phyloP scores from a whole-genome alignment of 2,888 invertebrate species.

The Endomychus coccineus region DNA sequence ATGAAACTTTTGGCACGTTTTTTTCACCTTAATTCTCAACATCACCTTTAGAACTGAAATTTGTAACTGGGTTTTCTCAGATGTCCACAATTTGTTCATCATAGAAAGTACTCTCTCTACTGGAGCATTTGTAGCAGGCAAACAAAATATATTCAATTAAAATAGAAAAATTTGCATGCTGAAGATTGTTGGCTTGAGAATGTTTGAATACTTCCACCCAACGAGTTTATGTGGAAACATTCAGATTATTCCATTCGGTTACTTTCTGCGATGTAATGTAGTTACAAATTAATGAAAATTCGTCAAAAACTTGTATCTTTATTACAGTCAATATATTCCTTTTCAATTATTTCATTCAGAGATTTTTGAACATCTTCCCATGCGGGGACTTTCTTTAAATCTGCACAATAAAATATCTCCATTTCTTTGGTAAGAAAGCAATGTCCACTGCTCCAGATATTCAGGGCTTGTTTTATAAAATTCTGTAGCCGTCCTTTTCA shows the following conservation, averaged over 20 bases:
- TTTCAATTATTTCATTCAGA: constrained; percentile 25
- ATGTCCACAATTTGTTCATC: too few relatives aligned
- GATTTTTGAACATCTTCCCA: constrained; percentile 24
- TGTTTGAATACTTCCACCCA: constrained; percentile 25
- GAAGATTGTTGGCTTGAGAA: constrained; percentile 15
- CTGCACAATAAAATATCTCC: constrained; percentile 30
- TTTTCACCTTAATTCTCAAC: too few relatives aligned
- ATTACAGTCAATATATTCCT: constrained; percentile 25
- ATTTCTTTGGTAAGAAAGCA: constrained; percentile 25
- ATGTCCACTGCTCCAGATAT: constrained; percentile 27
- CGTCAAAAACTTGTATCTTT: constrained; percentile 31
- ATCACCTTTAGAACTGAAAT: too few relatives aligned
- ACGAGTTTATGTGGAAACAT: constrained; percentile 29
- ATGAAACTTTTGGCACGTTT: too few relatives aligned
- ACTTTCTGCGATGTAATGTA: constrained; percentile 27
- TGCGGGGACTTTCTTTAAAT: constrained; percentile 21
- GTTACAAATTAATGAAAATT: constrained; percentile 28
- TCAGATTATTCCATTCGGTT: constrained; percentile 29
- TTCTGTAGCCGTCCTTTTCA: constrained; percentile 15
- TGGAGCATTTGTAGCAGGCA: constrained; percentile 21
- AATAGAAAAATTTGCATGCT: constrained; percentile 5
- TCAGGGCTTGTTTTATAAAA: constrained; percentile 26
- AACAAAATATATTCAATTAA: constrained; percentile 16
- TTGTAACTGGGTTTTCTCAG: too few relatives aligned
- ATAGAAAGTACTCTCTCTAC: too few relatives aligned